These are phyloP conservation scores for Orius insidiosus DNA, from an alignment of 1,140 invertebrate genomes.

Conservation along the genomic window DNA sequence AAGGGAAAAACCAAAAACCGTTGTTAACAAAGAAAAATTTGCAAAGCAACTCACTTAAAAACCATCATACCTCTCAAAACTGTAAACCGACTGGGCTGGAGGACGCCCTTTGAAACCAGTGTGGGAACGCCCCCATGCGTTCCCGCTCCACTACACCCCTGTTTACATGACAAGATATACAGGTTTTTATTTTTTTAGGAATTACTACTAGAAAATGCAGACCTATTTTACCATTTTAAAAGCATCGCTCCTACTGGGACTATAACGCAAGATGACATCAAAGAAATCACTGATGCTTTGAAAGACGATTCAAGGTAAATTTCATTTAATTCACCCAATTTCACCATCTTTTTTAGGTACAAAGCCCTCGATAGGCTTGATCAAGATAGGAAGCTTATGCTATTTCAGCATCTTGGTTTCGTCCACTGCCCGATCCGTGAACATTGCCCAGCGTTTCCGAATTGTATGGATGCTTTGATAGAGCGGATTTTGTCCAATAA, in stretches of 20 bases:
- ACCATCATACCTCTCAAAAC: too few species aligned
- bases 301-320: slow-evolving; percentile 72
- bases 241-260: slow-evolving; percentile 72
- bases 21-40: too few species aligned
- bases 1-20: too few species aligned
- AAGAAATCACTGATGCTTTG: slow-evolving; percentile 80
- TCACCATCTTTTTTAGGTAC: slow-evolving; percentile 38
- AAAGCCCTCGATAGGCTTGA: slow-evolving; percentile 83
- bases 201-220: slow-evolving; percentile 83
- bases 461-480: slow-evolving; percentile 78
- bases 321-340: neutral
- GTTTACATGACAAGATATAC: too few species aligned
- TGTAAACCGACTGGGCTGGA: too few species aligned
- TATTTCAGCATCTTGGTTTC: slow-evolving; percentile 90
- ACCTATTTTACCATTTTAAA: slow-evolving; percentile 87
- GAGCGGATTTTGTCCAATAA: slow-evolving; percentile 55
- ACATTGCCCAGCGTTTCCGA: slow-evolving; percentile 77
- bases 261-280: slow-evolving; percentile 86
- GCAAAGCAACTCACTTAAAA: too few species aligned
- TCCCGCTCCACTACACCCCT: too few species aligned
- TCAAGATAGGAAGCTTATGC: slow-evolving; percentile 82
- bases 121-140: too few species aligned
- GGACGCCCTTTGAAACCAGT: too few species aligned
- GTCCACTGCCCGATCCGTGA: slow-evolving; percentile 87
- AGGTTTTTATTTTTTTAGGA: slow-evolving; percentile 46